Evolutionary conservation across 2,888 invertebrate genomes (phyloP).

Genomic region (Nemoura dubitans): DNA sequence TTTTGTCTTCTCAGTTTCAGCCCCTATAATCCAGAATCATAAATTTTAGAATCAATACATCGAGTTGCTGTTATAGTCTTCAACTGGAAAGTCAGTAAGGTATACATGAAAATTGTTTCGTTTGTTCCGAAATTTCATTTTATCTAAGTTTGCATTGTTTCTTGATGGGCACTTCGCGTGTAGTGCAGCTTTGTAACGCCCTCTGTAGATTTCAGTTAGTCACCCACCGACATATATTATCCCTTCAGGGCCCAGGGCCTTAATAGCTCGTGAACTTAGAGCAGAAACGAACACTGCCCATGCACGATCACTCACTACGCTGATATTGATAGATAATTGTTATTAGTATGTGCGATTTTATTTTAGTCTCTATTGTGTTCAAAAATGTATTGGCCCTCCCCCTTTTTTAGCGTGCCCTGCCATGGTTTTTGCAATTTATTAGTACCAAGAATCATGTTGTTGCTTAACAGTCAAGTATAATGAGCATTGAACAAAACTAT

Average conservation of each 20-base stretch:
- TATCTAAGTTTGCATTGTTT: slow-evolving; percentile 18
- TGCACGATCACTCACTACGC: not conserved
- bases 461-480: not conserved
- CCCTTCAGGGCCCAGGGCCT: not conserved
- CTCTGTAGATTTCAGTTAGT: slow-evolving; percentile 24
- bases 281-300: too few species aligned
- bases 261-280: not conserved
- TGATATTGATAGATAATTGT: not conserved
- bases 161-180: slow-evolving; percentile 43
- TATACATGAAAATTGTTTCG: slow-evolving; percentile 35
- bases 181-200: slow-evolving; percentile 14
- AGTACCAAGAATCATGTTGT: not conserved
- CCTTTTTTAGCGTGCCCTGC: not conserved
- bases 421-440: not conserved
- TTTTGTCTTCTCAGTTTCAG: not conserved
- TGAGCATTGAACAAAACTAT: not conserved
- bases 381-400: too few species aligned
- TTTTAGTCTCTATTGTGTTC: too few species aligned
- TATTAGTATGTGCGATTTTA: not conserved
- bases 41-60: not conserved
- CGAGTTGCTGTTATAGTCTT: not conserved
- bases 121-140: slow-evolving; percentile 43
- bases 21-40: slow-evolving; percentile 1
- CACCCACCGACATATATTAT: not conserved
- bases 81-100: not conserved